Percentiles rank a stretch among this genome's conserved stretches.
phyloP scores from a whole-genome alignment of 2,113 vertebrate species.

The Mirza zaza region DNA sequence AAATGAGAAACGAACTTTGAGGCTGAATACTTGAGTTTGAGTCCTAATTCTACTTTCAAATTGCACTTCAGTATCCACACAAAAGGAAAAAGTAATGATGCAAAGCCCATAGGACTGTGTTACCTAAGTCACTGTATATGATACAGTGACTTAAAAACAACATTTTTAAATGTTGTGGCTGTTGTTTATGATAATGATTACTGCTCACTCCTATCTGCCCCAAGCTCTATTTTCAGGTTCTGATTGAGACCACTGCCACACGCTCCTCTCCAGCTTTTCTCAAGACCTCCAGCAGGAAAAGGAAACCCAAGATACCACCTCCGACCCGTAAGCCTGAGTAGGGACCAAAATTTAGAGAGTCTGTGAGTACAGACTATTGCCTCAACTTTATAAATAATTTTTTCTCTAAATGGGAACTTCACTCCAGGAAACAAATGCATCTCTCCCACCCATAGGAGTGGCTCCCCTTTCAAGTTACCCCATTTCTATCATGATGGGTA shows the following conservation, averaged over 20 bases:
- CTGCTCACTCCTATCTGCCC: background rate
- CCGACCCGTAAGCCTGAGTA: background rate
- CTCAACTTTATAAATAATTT: conserved; percentile 38
- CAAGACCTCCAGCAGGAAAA: background rate
- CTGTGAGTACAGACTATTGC: background rate
- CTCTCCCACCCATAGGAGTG: background rate
- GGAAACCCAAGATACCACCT: background rate
- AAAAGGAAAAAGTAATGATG: background rate
- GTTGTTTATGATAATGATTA: background rate
- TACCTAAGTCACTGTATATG: background rate
- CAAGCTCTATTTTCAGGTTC: background rate
- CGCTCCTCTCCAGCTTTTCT: background rate
- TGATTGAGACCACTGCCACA: background rate
- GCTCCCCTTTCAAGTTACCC: background rate
- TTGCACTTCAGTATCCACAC: background rate
- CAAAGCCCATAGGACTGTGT: background rate
- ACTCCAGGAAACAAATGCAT: background rate
- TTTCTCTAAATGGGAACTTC: background rate
- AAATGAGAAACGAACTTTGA: conserved; percentile 35
- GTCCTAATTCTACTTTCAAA: conserved; percentile 30
- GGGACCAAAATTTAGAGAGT: background rate
- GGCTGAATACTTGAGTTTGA: background rate
- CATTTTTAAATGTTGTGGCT: background rate
- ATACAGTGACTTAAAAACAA: too few relatives aligned
- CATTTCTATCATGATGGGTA: background rate